Base-by-base conservation (phyloP, 2,888 invertebrate genomes). In the Arrhopalites spinosus region DNA sequence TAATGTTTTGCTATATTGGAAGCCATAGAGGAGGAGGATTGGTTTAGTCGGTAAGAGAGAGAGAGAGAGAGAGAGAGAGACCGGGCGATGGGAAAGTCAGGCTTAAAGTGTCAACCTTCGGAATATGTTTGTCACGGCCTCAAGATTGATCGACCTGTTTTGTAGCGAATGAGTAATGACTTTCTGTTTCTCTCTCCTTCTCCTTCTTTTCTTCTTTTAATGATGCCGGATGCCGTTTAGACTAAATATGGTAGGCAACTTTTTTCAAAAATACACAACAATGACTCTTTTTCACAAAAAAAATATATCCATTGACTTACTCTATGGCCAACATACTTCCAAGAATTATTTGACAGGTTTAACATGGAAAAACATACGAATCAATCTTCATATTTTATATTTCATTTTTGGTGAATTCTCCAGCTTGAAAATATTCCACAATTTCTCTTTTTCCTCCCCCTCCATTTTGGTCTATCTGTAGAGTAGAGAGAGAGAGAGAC, bases 141-240 rank as follows among this genome's bases (percentile, higher is more conserved):
- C 67, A 74, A 77, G 77, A 77, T 77, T 71, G 77, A 77, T 77
- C 74, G 74, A 75, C 72, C 64, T 77, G 68, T 75, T 76, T 77
- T 64, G 63, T 30, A 20, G 17, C 30, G 74, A 74, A 69, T 69
- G 74, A 74, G 74, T 74, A 74, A 74, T 74, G 74, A 74, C 63
- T 74, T 36, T 59, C 43, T 74, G 59, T 69, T 45, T 68, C 53
- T 25, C 25, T 61, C 7, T 64, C 17, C 17, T 53, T 53, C 45
- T 53, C 56, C 30, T 59, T 53, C 29, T 15, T 45, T 43, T 50
- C 68, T 7, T 43, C 23, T 70, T 67, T 43, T 67, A 67, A 67
- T 67, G 67, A 67, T 23, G 67, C 70, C 53, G 70, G 70, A 70
- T 56, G 27, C 53, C 53, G 30, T 70, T 70, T 70, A 56, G n/a